Percentiles rank a stretch among this genome's conserved stretches.
These are phyloP conservation scores for Acipenser ruthenus DNA, from an alignment of 2,797 vertebrate species.

Conservation along the genomic window DNA sequence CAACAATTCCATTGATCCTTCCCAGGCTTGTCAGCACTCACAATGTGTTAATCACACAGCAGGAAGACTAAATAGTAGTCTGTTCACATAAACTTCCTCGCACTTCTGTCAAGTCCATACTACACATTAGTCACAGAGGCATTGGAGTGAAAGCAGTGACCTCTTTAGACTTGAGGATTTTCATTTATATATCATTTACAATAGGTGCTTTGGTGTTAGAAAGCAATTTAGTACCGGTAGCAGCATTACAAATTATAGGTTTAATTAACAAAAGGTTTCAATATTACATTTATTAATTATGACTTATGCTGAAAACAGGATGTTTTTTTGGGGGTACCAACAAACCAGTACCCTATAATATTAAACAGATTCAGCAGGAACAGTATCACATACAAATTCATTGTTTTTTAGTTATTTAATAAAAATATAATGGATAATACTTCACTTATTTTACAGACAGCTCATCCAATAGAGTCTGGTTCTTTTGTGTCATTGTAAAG, in stretches of 20 bases:
- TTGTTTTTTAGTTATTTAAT: too few species aligned
- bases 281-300: too few species aligned
- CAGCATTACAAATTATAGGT: not conserved
- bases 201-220: not conserved
- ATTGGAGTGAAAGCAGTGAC: not conserved
- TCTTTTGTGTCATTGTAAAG: too few species aligned
- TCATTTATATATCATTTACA: not conserved
- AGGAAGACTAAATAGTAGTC: slow-evolving; percentile 24
- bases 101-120: not conserved
- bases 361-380: too few species aligned
- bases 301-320: too few species aligned
- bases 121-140: not conserved
- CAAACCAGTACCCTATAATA: too few species aligned
- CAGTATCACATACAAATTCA: too few species aligned
- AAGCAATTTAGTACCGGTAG: not conserved
- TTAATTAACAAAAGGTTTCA: too few species aligned
- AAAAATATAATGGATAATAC: too few species aligned
- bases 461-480: too few species aligned
- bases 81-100: slow-evolving; percentile 2
- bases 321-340: too few species aligned
- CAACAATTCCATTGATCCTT: slow-evolving; percentile 31
- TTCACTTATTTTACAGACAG: too few species aligned
- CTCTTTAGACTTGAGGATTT: not conserved
- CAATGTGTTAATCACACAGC: slow-evolving; percentile 24
- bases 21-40: slow-evolving; percentile 25